A percentile compares a stretch with the other conserved stretches of the same genome.
These are phyloP conservation scores for Cylas formicarius DNA, from an alignment of 1,140 invertebrate genomes.

Conservation along the genomic window DNA sequence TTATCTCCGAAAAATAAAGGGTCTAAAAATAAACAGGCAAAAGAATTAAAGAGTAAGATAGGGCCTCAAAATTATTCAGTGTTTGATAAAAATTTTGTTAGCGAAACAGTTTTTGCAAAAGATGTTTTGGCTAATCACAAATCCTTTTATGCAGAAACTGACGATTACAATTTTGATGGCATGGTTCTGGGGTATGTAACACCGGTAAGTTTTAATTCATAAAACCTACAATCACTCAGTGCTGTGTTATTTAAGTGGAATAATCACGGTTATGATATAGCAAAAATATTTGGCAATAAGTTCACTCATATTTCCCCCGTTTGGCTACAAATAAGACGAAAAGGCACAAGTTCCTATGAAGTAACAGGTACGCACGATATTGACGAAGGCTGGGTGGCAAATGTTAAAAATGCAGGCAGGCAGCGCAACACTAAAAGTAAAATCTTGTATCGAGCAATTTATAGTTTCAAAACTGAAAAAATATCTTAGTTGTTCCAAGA, in stretches of 20 bases:
- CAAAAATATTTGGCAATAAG: slow-evolving; percentile 83
- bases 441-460: too few relatives aligned
- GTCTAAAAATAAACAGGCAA: slow-evolving; percentile 15
- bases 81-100: slow-evolving; percentile 60
- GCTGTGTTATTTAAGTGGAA: slow-evolving; percentile 75
- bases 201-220: slow-evolving; percentile 57
- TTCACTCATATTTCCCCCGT: slow-evolving; percentile 89
- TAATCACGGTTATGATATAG: slow-evolving; percentile 85
- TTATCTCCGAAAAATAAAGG: slow-evolving; percentile 27
- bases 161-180: slow-evolving; percentile 58
- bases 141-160: slow-evolving; percentile 62
- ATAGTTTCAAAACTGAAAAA: not conserved
- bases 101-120: slow-evolving; percentile 53
- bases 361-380: slow-evolving; percentile 69
- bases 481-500: slow-evolving; percentile 64
- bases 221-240: slow-evolving; percentile 5
- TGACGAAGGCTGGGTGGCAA: slow-evolving; percentile 75
- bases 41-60: slow-evolving; percentile 40
- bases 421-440: slow-evolving; percentile 44
- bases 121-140: slow-evolving; percentile 72
- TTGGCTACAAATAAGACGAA: slow-evolving; percentile 78
- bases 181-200: slow-evolving; percentile 82
- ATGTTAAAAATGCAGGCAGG: slow-evolving; percentile 52
- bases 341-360: slow-evolving; percentile 52
- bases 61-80: slow-evolving; percentile 62